These are phyloP conservation scores for Entomobrya proxima DNA, from an alignment of 2,888 invertebrate genomes.

Conservation along the genomic window DNA sequence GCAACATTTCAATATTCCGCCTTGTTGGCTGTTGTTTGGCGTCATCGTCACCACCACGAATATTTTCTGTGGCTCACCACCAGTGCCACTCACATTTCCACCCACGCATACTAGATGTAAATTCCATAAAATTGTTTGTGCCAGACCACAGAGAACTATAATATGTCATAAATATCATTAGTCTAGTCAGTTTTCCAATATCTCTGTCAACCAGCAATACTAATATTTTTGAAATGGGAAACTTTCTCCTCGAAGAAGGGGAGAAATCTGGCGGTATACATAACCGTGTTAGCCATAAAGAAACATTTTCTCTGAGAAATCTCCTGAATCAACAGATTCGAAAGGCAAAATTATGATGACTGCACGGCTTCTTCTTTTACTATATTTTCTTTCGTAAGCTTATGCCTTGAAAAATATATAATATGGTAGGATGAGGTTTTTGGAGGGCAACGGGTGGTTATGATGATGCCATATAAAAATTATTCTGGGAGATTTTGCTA, in stretches of 20 bases:
- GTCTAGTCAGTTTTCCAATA: too few species aligned
- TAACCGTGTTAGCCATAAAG: not conserved
- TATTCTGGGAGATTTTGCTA: not conserved
- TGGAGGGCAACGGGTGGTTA: too few species aligned
- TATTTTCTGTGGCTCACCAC: slow-evolving; percentile 15
- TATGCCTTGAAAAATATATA: too few species aligned
- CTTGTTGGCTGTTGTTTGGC: not conserved
- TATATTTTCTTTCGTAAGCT: not conserved
- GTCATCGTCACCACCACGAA: not conserved
- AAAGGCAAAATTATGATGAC: slow-evolving; percentile 37
- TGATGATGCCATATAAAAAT: too few species aligned
- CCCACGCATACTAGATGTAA: not conserved
- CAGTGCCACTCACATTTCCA: slow-evolving; percentile 13
- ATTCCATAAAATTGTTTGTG: not conserved
- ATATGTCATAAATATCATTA: not conserved
- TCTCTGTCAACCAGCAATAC: too few species aligned
- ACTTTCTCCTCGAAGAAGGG: too few species aligned
- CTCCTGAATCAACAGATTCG: slow-evolving; percentile 65
- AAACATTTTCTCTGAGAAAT: slow-evolving; percentile 9
- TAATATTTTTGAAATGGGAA: too few species aligned
- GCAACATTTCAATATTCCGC: too few species aligned
- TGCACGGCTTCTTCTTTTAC: not conserved
- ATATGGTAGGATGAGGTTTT: too few species aligned
- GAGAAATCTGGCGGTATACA: not conserved
- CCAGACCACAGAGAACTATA: not conserved